Percentiles rank a stretch among this genome's conserved stretches.
phyloP scores from a whole-genome alignment of 2,888 invertebrate genomes.

The Tillus elongatus region DNA sequence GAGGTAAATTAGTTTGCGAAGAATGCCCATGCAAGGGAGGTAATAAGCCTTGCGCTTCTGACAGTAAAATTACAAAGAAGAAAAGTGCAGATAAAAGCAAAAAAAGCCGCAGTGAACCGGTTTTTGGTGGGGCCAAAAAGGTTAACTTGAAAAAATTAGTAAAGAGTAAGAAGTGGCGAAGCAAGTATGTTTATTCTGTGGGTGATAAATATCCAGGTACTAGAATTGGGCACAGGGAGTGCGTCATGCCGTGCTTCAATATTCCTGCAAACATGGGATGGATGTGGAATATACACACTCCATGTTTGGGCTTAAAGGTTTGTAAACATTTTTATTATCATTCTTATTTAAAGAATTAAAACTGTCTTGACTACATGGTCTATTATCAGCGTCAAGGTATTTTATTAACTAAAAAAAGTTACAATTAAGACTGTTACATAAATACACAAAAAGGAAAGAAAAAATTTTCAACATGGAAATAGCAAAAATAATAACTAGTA shows the following conservation, averaged over 20 bases:
- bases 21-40: conserved; percentile 10
- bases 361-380: no score
- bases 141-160: background rate
- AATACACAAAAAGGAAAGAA: no score
- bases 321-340: conserved; percentile 8
- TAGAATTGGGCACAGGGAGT: conserved; percentile 48
- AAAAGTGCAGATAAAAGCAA: background rate
- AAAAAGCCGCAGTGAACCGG: conserved; percentile 2
- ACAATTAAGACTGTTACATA: no score
- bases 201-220: conserved; percentile 44
- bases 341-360: conserved; percentile 5
- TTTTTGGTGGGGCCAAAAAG: background rate
- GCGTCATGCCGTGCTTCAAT: conserved; percentile 44
- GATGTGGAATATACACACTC: conserved; percentile 49
- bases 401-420: no score
- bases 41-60: background rate
- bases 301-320: conserved; percentile 30
- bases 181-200: conserved; percentile 26
- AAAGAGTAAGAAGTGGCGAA: conserved; percentile 15
- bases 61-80: background rate
- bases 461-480: no score
- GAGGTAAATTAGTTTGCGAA: conserved; percentile 11
- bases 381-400: no score
- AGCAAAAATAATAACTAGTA: no score
- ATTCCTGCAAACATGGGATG: conserved; percentile 61